Conservation (phyloP, 2,888 invertebrate species). For the Catocala sponsa region DNA sequence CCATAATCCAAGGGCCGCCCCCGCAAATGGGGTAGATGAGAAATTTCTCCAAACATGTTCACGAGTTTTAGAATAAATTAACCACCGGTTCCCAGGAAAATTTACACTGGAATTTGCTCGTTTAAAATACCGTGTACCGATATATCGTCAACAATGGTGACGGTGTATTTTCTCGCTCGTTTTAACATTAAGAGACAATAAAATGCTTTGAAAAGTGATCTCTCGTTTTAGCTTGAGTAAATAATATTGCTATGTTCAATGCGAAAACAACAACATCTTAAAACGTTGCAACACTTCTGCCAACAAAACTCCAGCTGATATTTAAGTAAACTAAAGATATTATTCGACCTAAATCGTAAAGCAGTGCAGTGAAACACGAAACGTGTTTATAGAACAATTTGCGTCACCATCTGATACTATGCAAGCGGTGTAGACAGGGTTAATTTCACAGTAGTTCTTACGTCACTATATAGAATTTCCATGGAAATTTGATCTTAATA, state of each 20-base stretch:
- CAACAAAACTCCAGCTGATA: constrained; percentile 1
- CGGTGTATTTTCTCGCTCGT: background rate
- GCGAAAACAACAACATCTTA: background rate
- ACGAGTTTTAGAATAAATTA: constrained; percentile 48
- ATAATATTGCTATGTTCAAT: background rate
- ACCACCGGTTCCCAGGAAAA: constrained; percentile 14
- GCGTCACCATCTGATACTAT: constrained; percentile 60
- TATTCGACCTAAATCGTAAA: constrained; percentile 22
- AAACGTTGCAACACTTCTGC: background rate
- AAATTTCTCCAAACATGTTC: constrained; percentile 37
- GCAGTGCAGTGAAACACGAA: constrained; percentile 23
- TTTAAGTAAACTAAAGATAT: constrained; percentile 4
- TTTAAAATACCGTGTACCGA: constrained; percentile 26
- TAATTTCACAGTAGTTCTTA: constrained; percentile 65
- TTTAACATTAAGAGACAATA: background rate
- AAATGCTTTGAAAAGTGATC: background rate
- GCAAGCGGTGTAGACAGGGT: constrained; percentile 56
- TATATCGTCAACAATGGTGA: background rate
- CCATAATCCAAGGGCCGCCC: constrained; percentile 27
- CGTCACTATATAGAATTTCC: constrained; percentile 57
- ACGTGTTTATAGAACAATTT: constrained; percentile 32
- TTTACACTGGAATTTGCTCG: constrained; percentile 33
- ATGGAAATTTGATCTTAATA: constrained; percentile 61
- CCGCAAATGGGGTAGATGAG: constrained; percentile 18
- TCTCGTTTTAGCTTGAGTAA: background rate